Conservation (phyloP, 2,888 invertebrate species). For the Polydrusus cervinus region DNA sequence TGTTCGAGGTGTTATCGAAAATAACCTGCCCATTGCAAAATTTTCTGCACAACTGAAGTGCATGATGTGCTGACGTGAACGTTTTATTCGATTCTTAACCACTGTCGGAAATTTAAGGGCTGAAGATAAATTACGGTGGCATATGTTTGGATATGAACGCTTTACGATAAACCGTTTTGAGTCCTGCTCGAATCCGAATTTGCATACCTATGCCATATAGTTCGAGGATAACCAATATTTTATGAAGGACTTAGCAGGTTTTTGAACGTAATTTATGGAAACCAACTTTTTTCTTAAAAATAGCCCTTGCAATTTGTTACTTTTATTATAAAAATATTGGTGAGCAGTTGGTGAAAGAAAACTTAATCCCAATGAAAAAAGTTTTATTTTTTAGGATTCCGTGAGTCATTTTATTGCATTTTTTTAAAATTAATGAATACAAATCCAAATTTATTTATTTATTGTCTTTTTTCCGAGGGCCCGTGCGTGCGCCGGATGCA, state of each 20-base stretch:
- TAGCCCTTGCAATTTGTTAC: slow-evolving; percentile 19
- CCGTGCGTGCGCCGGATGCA: no score
- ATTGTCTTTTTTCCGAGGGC: no score
- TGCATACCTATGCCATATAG: slow-evolving; percentile 51
- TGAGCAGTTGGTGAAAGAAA: no score
- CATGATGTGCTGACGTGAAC: slow-evolving; percentile 49
- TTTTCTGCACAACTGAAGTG: slow-evolving; percentile 17
- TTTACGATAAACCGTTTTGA: slow-evolving; percentile 50
- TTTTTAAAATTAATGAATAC: no score
- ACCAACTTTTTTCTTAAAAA: slow-evolving; percentile 19
- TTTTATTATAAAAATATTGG: slow-evolving; percentile 19
- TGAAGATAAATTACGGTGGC: slow-evolving; percentile 51
- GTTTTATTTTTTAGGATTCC: no score
- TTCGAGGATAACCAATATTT: slow-evolving; percentile 45
- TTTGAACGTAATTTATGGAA: slow-evolving; percentile 39
- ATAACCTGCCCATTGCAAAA: neutral
- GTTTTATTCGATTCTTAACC: slow-evolving; percentile 52
- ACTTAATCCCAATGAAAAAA: no score
- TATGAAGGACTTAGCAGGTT: slow-evolving; percentile 21
- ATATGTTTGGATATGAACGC: slow-evolving; percentile 50
- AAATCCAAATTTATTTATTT: no score
- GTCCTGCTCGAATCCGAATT: slow-evolving; percentile 48
- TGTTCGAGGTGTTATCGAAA: no score
- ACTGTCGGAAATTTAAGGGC: slow-evolving; percentile 45
- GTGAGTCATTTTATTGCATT: no score